Conservation (phyloP, 2,888 invertebrate species). For the Hirtodrosophila trivittata region DNA sequence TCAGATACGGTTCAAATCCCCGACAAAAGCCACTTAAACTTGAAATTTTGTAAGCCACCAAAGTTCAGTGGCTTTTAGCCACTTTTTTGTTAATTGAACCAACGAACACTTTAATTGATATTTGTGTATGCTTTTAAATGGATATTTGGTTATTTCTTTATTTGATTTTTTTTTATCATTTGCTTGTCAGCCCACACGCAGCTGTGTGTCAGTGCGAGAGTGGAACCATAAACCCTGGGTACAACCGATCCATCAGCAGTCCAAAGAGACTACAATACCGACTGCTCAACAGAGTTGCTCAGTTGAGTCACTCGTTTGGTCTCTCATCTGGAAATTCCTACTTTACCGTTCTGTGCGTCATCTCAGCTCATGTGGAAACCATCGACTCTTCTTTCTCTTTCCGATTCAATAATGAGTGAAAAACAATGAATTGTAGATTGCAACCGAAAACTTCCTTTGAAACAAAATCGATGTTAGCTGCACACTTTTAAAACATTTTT, state of each 20-base stretch:
- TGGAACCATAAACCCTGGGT: slow-evolving; percentile 7
- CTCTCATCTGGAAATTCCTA: slow-evolving; percentile 4
- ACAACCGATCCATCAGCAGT: slow-evolving; percentile 45
- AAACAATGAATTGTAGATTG: too few relatives aligned
- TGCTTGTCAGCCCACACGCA: slow-evolving; percentile 35
- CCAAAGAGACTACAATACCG: slow-evolving; percentile 35
- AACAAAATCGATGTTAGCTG: too few relatives aligned
- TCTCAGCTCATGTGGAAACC: too few relatives aligned
- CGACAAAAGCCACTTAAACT: slow-evolving; percentile 57
- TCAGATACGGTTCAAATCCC: slow-evolving; percentile 63
- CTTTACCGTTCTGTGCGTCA: too few relatives aligned
- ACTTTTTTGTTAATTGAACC: slow-evolving; percentile 30
- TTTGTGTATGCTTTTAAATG: slow-evolving; percentile 63
- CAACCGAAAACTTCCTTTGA: too few relatives aligned
- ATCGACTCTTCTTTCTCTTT: too few relatives aligned
- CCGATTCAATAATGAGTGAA: too few relatives aligned
- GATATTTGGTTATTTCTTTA: slow-evolving; percentile 27
- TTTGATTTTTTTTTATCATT: slow-evolving; percentile 18
- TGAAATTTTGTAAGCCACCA: slow-evolving; percentile 52
- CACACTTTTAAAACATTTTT: too few relatives aligned
- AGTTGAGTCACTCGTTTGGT: too few relatives aligned
- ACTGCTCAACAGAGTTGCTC: slow-evolving; percentile 4
- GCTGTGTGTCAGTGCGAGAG: slow-evolving; percentile 29
- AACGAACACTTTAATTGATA: slow-evolving; percentile 61
- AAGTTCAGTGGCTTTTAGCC: slow-evolving; percentile 60